These are phyloP conservation scores for Calypte anna DNA, from an alignment of 2,113 vertebrate genomes.

Conservation along the genomic window DNA sequence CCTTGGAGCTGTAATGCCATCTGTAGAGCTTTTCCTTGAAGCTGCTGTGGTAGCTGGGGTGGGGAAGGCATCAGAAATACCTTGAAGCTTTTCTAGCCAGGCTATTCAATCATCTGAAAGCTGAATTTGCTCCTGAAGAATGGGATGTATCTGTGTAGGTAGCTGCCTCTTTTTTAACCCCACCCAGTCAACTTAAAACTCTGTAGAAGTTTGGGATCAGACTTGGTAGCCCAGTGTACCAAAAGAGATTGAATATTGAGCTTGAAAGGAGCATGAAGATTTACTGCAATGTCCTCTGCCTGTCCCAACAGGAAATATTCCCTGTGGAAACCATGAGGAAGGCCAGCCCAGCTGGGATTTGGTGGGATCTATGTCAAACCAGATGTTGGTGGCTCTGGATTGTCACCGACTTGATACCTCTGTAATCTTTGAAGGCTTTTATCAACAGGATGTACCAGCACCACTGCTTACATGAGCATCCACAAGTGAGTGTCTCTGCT, in stretches of 20 bases:
- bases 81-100: neutral
- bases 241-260: neutral
- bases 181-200: neutral
- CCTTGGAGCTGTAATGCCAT: neutral
- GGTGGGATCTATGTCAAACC: slow-evolving; percentile 90
- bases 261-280: neutral
- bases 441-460: slow-evolving; percentile 95
- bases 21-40: neutral
- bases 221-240: neutral
- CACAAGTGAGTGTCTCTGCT: slow-evolving; percentile 87
- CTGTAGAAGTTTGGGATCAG: neutral
- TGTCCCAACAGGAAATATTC: slow-evolving; percentile 85
- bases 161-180: neutral
- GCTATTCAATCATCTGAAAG: neutral
- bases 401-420: slow-evolving; percentile 93
- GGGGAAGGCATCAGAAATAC: neutral
- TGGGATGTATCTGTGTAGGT: neutral
- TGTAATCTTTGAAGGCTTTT: slow-evolving; percentile 95
- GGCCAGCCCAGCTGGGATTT: slow-evolving; percentile 92
- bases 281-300: neutral
- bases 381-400: slow-evolving; percentile 92
- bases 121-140: neutral
- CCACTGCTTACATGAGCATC: slow-evolving; percentile 97
- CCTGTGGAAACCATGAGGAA: slow-evolving; percentile 89
- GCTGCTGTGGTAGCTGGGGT: neutral